Base-by-base conservation (phyloP, 2,797 vertebrate genomes). In the Apogon hyalosoma region DNA sequence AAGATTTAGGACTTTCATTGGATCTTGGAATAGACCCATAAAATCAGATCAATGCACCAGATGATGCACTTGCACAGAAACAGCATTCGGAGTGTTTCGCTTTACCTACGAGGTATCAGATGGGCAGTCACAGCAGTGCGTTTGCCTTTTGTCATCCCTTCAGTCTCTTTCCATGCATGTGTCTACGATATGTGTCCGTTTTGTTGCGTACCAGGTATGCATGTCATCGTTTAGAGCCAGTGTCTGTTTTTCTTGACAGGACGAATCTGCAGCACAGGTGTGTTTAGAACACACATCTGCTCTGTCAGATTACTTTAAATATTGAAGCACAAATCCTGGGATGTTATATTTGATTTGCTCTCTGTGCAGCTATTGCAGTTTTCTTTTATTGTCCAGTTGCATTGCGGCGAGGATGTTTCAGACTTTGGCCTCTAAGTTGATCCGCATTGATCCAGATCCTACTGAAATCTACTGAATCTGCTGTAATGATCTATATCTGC, bases 381-480 rank as follows among this genome's bases (percentile, higher is more conserved):
- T 19, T 54, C 56, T 60, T 24, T 49, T 28, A 9, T 47, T 50
- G 40, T 28, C 59, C 24, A 11, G 13, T 47, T 46, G 45, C 33
- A 33, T 52, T 21, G 21, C 14, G 6, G 15, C 73, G 42, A 6
- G 42, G 31, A 48, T 66, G 12, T 53, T 59, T 57, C 47, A 70
- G 65, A 53, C 43, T 65, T 14, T 5, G 48, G 59, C 62, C 57
- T 43, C 52, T 38, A 0, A 10, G 49, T 48, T 63, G 73, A 75
- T 80, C 73, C 31, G 49, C 18, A 2, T 11, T 70, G 69, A 82
- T 75, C 74, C 76, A 33, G 71, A 69, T 31, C n/a, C 28, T 45
- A 0, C 40, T 36, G 18, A 42, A 69, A 62, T 77, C n/a, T n/a
- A n/a, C n/a, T n/a, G 73, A 43, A 43, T 45, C 24, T 11, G 40